Evolutionary conservation across 2,888 invertebrate species (phyloP).

Genomic region (Fragum sueziense): DNA sequence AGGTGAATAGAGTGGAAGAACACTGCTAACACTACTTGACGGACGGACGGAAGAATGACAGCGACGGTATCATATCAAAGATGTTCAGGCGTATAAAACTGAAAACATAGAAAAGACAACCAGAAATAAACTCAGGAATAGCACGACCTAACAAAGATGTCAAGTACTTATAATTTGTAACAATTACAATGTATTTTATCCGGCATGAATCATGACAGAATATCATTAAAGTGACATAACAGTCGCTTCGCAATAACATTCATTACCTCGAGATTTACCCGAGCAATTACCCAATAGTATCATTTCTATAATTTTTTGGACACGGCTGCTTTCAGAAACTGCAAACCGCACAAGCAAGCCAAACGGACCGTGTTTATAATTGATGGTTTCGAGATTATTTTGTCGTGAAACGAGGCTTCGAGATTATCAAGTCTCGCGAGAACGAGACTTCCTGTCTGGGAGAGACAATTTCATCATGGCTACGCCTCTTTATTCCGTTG

Average conservation of each 20-base stretch:
- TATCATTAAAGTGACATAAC: constrained; percentile 5
- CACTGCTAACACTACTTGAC: no score
- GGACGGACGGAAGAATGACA: no score
- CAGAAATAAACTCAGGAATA: no score
- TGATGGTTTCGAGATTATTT: constrained; percentile 16
- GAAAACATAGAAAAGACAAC: no score
- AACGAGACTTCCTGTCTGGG: constrained; percentile 19
- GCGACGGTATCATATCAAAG: no score
- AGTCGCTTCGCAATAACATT: background rate
- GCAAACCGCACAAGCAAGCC: background rate
- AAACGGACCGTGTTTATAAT: constrained; percentile 2
- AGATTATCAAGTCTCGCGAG: constrained; percentile 25
- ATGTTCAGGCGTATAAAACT: no score
- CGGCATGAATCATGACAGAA: background rate
- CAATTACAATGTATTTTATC: background rate
- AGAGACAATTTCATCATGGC: constrained; percentile 15
- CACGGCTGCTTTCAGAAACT: background rate
- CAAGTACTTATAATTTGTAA: background rate
- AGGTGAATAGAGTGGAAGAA: no score
- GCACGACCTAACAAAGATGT: no score
- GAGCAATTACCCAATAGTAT: constrained; percentile 5
- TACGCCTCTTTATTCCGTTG: constrained; percentile 21
- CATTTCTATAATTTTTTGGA: constrained; percentile 1
- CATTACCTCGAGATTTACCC: background rate
- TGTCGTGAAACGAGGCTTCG: background rate